Percentiles rank a stretch among this genome's conserved stretches.
These are phyloP conservation scores for Lordiphosa fenestrarum DNA, from an alignment of 2,888 invertebrate species.

Conservation along the genomic window DNA sequence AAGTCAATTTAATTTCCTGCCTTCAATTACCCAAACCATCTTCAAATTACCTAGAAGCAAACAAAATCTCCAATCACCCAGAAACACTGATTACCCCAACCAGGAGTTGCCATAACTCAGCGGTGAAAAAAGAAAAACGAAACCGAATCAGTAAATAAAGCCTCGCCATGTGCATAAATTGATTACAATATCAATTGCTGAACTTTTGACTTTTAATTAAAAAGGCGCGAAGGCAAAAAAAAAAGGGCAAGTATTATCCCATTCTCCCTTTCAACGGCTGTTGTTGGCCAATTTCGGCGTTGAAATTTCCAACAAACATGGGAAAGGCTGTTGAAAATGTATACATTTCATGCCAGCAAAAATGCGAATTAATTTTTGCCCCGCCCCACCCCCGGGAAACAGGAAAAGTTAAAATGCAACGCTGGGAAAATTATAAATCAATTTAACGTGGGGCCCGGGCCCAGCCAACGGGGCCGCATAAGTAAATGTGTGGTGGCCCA, in stretches of 20 bases:
- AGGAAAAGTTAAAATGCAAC: slow-evolving; percentile 68
- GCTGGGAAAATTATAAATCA: slow-evolving; percentile 69
- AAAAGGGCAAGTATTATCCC: slow-evolving; percentile 3
- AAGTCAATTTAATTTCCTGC: no score
- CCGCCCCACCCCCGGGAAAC: slow-evolving; percentile 29
- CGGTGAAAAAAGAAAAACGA: slow-evolving; percentile 22
- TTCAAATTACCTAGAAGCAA: no score
- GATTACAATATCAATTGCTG: slow-evolving; percentile 68
- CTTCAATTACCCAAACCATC: no score
- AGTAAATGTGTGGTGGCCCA: slow-evolving; percentile 62
- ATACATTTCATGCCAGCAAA: slow-evolving; percentile 16
- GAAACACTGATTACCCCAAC: no score
- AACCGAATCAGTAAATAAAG: slow-evolving; percentile 30
- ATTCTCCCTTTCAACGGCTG: not conserved
- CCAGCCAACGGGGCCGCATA: slow-evolving; percentile 38
- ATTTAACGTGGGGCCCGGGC: slow-evolving; percentile 51
- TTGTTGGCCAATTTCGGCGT: slow-evolving; percentile 18
- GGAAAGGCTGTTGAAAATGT: slow-evolving; percentile 22
- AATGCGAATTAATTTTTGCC: slow-evolving; percentile 36
- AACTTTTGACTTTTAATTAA: slow-evolving; percentile 70
- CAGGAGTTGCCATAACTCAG: not conserved
- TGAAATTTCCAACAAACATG: slow-evolving; percentile 9
- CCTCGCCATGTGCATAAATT: slow-evolving; percentile 42
- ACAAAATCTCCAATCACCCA: no score
- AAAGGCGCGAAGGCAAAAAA: slow-evolving; percentile 27